Conservation (phyloP, 1,140 invertebrate genomes). For the Drosophila auraria region DNA sequence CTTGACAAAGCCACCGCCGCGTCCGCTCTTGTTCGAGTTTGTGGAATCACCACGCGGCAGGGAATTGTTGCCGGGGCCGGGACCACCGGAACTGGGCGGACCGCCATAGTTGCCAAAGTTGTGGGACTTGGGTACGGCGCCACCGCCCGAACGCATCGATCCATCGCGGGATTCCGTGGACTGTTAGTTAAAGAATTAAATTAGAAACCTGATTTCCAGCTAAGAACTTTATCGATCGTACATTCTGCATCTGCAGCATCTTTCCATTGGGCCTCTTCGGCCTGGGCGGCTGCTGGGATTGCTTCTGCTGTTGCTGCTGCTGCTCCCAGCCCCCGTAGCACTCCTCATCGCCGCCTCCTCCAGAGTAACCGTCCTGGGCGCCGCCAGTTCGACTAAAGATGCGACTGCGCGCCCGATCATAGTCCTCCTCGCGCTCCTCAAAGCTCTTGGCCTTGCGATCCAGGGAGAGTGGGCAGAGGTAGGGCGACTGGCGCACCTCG, state of each 20-base stretch:
- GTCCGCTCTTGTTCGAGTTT: conserved; percentile 73
- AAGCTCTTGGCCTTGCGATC: conserved; percentile 93
- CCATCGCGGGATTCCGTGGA: conserved; percentile 86
- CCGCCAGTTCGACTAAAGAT: conserved; percentile 89
- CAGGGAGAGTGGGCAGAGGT: conserved; percentile 87
- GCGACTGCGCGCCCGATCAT: conserved; percentile 91
- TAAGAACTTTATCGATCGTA: conserved; percentile 2
- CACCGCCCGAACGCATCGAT: conserved; percentile 85
- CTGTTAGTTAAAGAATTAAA: conserved; percentile 52
- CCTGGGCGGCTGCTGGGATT: conserved; percentile 56
- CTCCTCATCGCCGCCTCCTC: conserved; percentile 49
- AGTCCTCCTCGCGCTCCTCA: conserved; percentile 95
- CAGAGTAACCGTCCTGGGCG: conserved; percentile 68
- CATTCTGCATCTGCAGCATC: conserved; percentile 82
- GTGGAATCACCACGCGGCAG: conserved; percentile 86
- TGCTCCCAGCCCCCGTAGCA: conserved; percentile 68
- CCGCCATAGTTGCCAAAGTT: conserved; percentile 93
- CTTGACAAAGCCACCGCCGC: conserved; percentile 87
- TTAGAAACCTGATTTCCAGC: not conserved
- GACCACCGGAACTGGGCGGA: conserved; percentile 75
- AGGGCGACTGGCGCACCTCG: conserved; percentile 85
- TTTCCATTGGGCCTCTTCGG: conserved; percentile 77
- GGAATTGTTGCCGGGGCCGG: conserved; percentile 62
- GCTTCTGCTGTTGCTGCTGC: conserved; percentile 58
- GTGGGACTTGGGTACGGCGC: conserved; percentile 92